These are phyloP conservation scores for Anabacerthia variegaticeps DNA, from an alignment of 2,797 vertebrate species.

Conservation along the genomic window DNA sequence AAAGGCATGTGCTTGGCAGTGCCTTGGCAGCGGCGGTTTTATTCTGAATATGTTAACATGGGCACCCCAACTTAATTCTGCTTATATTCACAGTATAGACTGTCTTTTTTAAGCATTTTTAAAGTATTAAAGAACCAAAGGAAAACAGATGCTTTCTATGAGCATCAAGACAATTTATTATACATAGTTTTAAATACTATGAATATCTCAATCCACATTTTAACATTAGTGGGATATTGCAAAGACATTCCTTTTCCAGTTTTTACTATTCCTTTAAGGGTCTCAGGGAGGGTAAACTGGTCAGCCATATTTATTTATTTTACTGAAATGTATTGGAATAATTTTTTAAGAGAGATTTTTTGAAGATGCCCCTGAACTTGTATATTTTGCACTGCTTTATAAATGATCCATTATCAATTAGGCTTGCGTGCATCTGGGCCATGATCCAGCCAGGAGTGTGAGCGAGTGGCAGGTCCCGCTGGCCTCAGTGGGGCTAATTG, in stretches of 20 bases:
- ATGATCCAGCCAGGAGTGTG: constrained; percentile 1
- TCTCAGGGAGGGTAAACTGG: constrained; percentile 86
- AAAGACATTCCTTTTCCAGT: constrained; percentile 84
- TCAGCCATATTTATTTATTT: constrained; percentile 86
- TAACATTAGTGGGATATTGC: constrained; percentile 80
- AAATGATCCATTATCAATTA: constrained; percentile 70
- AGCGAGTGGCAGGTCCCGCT: neutral
- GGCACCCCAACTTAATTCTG: constrained; percentile 88
- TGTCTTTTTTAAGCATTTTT: constrained; percentile 90
- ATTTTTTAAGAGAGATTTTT: constrained; percentile 79
- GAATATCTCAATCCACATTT: constrained; percentile 80
- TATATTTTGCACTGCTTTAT: constrained; percentile 82
- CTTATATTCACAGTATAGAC: constrained; percentile 90
- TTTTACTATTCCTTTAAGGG: constrained; percentile 85
- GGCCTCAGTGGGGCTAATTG: neutral
- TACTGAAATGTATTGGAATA: constrained; percentile 79
- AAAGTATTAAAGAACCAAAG: constrained; percentile 82
- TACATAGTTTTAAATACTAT: constrained; percentile 83
- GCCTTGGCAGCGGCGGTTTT: constrained; percentile 68
- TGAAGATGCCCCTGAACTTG: constrained; percentile 78
- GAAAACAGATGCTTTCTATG: constrained; percentile 77
- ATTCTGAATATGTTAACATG: constrained; percentile 64
- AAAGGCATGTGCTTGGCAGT: constrained; percentile 50
- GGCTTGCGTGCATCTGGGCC: constrained; percentile 73
- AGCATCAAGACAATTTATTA: constrained; percentile 80